Conservation (phyloP, 2,113 vertebrate genomes). For the Hipposideros armiger region DNA sequence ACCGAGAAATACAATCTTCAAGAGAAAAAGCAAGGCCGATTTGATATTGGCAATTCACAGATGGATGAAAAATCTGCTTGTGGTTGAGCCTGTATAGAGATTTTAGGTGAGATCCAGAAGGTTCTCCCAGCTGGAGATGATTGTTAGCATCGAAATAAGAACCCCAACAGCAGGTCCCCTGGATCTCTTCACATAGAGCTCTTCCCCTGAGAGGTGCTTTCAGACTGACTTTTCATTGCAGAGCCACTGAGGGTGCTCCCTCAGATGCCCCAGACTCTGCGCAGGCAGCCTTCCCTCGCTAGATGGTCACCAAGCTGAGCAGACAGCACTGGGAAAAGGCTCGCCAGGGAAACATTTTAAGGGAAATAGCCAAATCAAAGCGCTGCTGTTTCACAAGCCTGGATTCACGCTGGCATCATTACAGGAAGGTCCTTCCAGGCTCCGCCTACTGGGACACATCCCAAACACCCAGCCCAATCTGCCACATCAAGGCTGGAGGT, state of each 20-base stretch:
- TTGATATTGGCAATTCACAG: background rate
- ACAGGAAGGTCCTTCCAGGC: background rate
- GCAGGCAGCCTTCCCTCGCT: background rate
- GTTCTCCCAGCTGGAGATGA: background rate
- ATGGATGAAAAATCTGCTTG: background rate
- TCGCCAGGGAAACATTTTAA: constrained; percentile 15
- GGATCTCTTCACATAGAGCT: background rate
- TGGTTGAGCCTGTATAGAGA: background rate
- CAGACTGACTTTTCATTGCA: background rate
- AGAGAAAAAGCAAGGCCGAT: background rate
- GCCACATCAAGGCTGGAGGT: constrained; percentile 56
- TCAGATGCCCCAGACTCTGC: background rate
- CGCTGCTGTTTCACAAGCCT: background rate
- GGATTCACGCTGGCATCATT: background rate
- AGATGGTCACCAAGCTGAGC: background rate
- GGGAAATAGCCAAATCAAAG: background rate
- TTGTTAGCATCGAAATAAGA: background rate
- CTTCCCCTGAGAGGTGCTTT: background rate
- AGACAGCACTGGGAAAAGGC: background rate
- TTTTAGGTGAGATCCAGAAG: background rate
- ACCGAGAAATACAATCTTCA: background rate
- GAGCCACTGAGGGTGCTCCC: background rate
- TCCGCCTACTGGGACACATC: constrained; percentile 39
- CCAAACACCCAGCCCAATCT: background rate
- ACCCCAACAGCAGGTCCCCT: background rate